Evolutionary conservation across 2,888 invertebrate species (phyloP), one percentile per base, ranked within the genome.

Genomic region (Myopa testacea): DNA sequence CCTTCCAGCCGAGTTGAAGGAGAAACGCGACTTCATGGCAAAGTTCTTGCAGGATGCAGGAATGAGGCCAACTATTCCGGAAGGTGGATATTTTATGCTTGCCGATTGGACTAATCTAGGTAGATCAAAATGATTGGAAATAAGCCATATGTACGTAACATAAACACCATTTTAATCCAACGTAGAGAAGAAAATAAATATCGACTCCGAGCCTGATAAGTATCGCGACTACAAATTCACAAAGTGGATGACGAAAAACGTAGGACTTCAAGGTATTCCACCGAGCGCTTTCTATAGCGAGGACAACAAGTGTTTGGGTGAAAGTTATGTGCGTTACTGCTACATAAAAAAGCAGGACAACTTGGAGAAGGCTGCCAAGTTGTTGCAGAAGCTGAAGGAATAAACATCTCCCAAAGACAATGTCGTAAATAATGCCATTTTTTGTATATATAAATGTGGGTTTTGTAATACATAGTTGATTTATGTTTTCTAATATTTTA

Each of bases 81-180:
- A 99, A 83, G 98, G 97, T 4, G 99, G 99, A 0, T 99, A 98
- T 90, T 99, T 99, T 87, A 95, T 99, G 92, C 88, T 99, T 74
- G 98, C 98, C 1, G 97, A 99, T 90, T 98, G 96, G 94, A 93
- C 94, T 12, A 90, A 93, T 6, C 89, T 97, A 80, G 92, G 94
- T 94, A 87, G 12, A 52, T 69, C n/a, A 26, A 69, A 19, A 60
- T 38, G 14, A 55, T 60, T 40, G 14, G 4, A 68, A 50, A 19
- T 58, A 52, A 5, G 50, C 67, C 34, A 12, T 40, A 71, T 73
- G 37, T 40, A 69, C 4, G 34, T 60, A 10, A 12, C 58, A 55
- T 34, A 19, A 34, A 65, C 19, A 55, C 12, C 76, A 89, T 89
- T 8, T 87, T 92, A 34, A 55, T 60, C 19, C 4, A 16, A 63